phyloP scores from a whole-genome alignment of 2,888 invertebrate genomes.

The Sthenelais limicola region DNA sequence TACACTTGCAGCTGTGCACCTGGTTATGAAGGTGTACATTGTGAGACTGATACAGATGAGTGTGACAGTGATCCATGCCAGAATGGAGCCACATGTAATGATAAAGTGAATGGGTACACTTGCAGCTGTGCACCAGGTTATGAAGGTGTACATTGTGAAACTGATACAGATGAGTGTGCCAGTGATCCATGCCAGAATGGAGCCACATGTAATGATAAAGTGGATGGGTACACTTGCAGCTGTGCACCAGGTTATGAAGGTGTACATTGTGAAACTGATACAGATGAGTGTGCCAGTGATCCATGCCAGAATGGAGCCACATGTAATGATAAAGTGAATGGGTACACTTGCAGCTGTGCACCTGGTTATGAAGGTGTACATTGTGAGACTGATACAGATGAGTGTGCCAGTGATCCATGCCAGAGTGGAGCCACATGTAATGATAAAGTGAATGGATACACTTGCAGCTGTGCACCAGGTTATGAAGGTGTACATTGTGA shows the following conservation, averaged over 20 bases:
- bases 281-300: constrained; percentile 30
- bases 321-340: constrained; percentile 4
- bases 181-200: constrained; percentile 79
- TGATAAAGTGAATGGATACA: constrained; percentile 14
- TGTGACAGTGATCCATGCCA: constrained; percentile 31
- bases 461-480: constrained; percentile 8
- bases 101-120: constrained; percentile 12
- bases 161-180: constrained; percentile 26
- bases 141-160: constrained; percentile 18
- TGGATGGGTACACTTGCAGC: constrained; percentile 43
- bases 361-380: too few species aligned
- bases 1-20: constrained; percentile 18
- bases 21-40: too few species aligned
- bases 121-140: constrained; percentile 15
- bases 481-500: constrained; percentile 22
- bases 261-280: constrained; percentile 1
- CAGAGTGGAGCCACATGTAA: constrained; percentile 19
- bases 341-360: constrained; percentile 15
- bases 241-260: constrained; percentile 39
- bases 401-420: constrained; percentile 30
- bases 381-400: too few species aligned
- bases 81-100: constrained; percentile 19
- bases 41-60: constrained; percentile 11
- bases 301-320: constrained; percentile 27
- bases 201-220: constrained; percentile 80